Base-by-base conservation (phyloP, 2,797 vertebrate species). In the Pangasius larnaudii region DNA sequence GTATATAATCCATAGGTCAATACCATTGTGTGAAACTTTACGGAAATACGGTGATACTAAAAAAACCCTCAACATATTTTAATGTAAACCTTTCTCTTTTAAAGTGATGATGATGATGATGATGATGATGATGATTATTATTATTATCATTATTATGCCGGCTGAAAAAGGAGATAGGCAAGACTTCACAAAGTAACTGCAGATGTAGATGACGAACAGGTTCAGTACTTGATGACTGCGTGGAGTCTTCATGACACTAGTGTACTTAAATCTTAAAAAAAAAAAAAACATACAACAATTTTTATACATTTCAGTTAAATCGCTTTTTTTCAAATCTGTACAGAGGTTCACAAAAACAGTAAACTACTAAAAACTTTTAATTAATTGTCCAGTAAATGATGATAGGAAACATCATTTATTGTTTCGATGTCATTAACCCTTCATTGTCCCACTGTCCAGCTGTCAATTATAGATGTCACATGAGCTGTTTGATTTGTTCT, bases 401-500 rank as follows among this genome's bases (percentile, higher is more conserved):
- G 16, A 24, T 71, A 39, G 33, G 18, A 46, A 13, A 74, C 19
- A 46, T 71, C 1, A 33, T 69, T 72, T 72, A 42, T 22, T 72
- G 36, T 72, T 14, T 49, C 2, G 7, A 30, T 7, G 27, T 14
- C 46, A 16, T 18, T 49, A n/a, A 14, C 3, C 1, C 5, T 75
- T 77, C 11, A 51, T n/a, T 77, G 14, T 53, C 51, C 51, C 11
- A 53, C 51, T 53, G 11, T 53, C 13, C 13, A 16, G n/a, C 5
- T 22, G 7, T 22, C 22, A 33, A 0, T 27, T 42, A 19, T 22
- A 56, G 51, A 19, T 79, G n/a, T 56, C 18, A 36, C 7, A 19
- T 13, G 27, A 59, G 6, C 33, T 58, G 13, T 80, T 24, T 56
- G 6, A 58, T 33, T 80, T 39, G 53, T 53, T 89, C 19, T 90